These are phyloP conservation scores for Plectus sambesii DNA, from an alignment of 1,140 invertebrate genomes.

Conservation along the genomic window DNA sequence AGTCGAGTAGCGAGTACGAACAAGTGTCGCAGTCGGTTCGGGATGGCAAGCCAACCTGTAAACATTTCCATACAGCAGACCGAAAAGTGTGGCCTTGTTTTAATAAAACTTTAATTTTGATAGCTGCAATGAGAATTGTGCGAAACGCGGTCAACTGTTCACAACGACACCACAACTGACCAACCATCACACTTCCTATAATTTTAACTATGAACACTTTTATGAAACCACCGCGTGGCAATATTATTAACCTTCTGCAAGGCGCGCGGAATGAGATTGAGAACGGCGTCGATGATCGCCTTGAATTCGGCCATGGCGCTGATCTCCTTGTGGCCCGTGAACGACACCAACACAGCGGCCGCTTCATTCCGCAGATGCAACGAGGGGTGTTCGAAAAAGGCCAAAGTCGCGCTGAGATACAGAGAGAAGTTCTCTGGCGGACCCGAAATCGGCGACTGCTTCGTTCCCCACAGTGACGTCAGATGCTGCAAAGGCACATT, in stretches of 20 bases:
- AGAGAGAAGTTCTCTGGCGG: slow-evolving; percentile 33
- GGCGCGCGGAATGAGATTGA: slow-evolving; percentile 15
- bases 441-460: slow-evolving; percentile 14
- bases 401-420: slow-evolving; percentile 30
- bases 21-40: slow-evolving; percentile 18
- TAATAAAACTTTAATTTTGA: too few relatives aligned
- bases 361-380: slow-evolving; percentile 34
- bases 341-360: slow-evolving; percentile 27
- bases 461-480: slow-evolving; percentile 31
- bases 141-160: too few relatives aligned
- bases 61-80: too few relatives aligned
- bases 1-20: slow-evolving; percentile 37
- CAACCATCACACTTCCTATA: too few relatives aligned
- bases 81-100: too few relatives aligned
- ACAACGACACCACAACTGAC: too few relatives aligned
- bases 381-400: slow-evolving; percentile 36
- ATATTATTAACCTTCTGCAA: slow-evolving; percentile 21
- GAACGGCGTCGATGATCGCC: slow-evolving; percentile 17
- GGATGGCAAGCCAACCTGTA: slow-evolving; percentile 23
- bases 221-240: too few relatives aligned
- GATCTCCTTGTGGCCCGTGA: slow-evolving; percentile 22
- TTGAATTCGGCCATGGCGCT: slow-evolving; percentile 19
- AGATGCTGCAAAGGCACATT: too few relatives aligned
- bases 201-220: too few relatives aligned
- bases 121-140: too few relatives aligned